These are phyloP conservation scores for Polydesmus complanatus DNA, from an alignment of 2,888 invertebrate species.

Conservation along the genomic window DNA sequence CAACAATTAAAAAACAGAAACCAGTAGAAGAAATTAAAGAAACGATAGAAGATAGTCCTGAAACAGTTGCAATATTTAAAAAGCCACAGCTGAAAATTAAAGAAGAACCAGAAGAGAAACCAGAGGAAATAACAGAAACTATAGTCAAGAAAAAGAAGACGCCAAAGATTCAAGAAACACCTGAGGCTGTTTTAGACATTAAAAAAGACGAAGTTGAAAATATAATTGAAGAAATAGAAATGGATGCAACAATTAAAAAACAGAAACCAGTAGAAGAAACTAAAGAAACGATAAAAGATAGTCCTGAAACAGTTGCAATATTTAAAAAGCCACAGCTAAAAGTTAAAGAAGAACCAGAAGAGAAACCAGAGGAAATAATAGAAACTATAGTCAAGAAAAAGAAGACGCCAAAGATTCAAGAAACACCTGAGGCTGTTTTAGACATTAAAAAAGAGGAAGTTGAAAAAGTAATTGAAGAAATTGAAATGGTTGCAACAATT, in stretches of 20 bases:
- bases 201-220: neutral
- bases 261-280: neutral
- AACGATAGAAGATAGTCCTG: slow-evolving; percentile 7
- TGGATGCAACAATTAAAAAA: slow-evolving; percentile 3
- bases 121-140: slow-evolving; percentile 6
- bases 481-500: slow-evolving; percentile 5
- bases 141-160: slow-evolving; percentile 9
- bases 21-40: slow-evolving; percentile 10
- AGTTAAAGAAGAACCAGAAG: neutral
- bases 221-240: neutral
- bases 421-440: slow-evolving; percentile 21
- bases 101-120: slow-evolving; percentile 11
- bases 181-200: slow-evolving; percentile 21
- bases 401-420: slow-evolving; percentile 8
- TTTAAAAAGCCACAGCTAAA: neutral
- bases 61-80: slow-evolving; percentile 4
- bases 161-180: slow-evolving; percentile 13
- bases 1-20: slow-evolving; percentile 15
- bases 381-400: slow-evolving; percentile 12
- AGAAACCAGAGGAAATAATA: neutral
- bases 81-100: slow-evolving; percentile 7
- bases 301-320: neutral
- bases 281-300: neutral
- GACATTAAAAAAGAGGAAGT: slow-evolving; percentile 18
- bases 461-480: slow-evolving; percentile 9